These are phyloP conservation scores for Thecophora atra DNA, from an alignment of 2,888 invertebrate genomes.

Conservation along the genomic window DNA sequence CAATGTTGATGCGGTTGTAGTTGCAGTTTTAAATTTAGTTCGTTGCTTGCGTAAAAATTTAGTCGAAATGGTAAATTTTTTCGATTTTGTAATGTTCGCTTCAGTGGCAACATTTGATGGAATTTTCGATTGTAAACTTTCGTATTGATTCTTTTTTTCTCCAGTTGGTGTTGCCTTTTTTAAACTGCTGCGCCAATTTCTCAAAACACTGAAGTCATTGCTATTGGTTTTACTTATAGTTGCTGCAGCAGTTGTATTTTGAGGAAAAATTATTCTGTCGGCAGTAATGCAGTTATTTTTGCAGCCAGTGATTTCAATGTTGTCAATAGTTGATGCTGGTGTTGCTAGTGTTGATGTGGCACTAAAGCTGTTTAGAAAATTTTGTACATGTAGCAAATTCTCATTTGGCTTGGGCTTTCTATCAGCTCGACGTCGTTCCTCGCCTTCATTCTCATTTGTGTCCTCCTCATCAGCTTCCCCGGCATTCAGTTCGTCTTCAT, in stretches of 20 bases:
- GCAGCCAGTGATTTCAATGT: too few species aligned
- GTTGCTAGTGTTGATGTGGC: slow-evolving; percentile 40
- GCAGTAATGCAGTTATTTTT: slow-evolving; percentile 25
- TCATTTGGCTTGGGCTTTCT: slow-evolving; percentile 51
- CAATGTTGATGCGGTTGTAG: slow-evolving; percentile 36
- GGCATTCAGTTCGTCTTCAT: slow-evolving; percentile 46
- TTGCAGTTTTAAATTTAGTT: slow-evolving; percentile 50
- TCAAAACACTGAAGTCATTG: slow-evolving; percentile 41
- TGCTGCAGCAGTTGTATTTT: slow-evolving; percentile 14
- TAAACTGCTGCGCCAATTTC: slow-evolving; percentile 49
- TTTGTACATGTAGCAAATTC: slow-evolving; percentile 57
- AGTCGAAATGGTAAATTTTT: slow-evolving; percentile 62
- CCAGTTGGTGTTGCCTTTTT: slow-evolving; percentile 33
- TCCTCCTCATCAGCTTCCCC: slow-evolving; percentile 53
- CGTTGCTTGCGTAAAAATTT: slow-evolving; percentile 62
- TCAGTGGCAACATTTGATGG: slow-evolving; percentile 34
- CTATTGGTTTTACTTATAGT: background rate
- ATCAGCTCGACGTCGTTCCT: slow-evolving; percentile 37
- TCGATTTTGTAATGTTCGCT: slow-evolving; percentile 45
- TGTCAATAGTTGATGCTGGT: slow-evolving; percentile 34
- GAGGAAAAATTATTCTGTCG: background rate
- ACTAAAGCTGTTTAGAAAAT: slow-evolving; percentile 60
- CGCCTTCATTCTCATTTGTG: slow-evolving; percentile 52
- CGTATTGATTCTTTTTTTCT: background rate
- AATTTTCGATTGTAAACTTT: slow-evolving; percentile 2